A percentile compares a stretch with the other conserved stretches of the same genome.
Conservation (phyloP, 2,888 invertebrate species). For the Drosophila incognita region DNA sequence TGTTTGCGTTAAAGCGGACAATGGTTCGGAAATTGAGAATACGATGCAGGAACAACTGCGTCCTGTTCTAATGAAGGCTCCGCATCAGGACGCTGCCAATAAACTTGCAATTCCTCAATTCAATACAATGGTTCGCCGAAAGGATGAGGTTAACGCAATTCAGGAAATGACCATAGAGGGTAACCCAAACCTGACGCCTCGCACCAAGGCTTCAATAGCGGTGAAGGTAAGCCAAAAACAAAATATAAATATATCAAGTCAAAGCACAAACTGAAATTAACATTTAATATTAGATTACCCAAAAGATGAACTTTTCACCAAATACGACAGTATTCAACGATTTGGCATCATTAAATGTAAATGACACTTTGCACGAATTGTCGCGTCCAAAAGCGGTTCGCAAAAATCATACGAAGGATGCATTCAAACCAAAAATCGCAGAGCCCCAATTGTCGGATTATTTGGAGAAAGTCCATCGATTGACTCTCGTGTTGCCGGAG, state of each 20-base stretch:
- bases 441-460: constrained; percentile 75
- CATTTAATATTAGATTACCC: constrained; percentile 64
- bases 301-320: constrained; percentile 78
- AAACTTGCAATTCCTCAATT: constrained; percentile 60
- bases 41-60: background rate
- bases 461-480: constrained; percentile 60
- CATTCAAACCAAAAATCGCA: background rate
- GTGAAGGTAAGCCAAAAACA: constrained; percentile 59
- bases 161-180: constrained; percentile 27
- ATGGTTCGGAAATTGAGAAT: constrained; percentile 18
- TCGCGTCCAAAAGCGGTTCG: constrained; percentile 41
- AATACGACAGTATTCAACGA: constrained; percentile 69
- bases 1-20: constrained; percentile 28
- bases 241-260: background rate
- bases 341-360: constrained; percentile 78
- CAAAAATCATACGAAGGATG: background rate
- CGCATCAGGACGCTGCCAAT: background rate
- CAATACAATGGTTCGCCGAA: constrained; percentile 65
- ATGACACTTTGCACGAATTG: constrained; percentile 66
- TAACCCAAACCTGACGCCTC: constrained; percentile 58
- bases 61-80: too few relatives aligned
- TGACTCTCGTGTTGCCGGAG: constrained; percentile 63
- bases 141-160: constrained; percentile 55
- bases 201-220: constrained; percentile 64
- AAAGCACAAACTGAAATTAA: background rate